These are phyloP conservation scores for Brienomyrus brachyistius DNA, from an alignment of 2,113 vertebrate genomes.

Conservation along the genomic window DNA sequence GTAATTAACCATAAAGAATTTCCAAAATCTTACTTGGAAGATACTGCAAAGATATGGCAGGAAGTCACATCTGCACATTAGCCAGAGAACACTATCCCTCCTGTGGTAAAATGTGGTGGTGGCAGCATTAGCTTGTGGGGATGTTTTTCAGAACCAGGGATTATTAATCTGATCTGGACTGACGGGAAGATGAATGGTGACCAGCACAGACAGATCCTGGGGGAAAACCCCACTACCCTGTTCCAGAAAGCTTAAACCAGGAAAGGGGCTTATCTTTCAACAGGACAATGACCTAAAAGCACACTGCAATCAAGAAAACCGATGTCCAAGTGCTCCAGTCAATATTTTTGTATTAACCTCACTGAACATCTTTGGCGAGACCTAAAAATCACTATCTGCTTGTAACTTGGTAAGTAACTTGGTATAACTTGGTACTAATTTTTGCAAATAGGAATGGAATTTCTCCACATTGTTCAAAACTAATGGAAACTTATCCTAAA, in stretches of 20 bases:
- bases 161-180: neutral
- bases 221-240: neutral
- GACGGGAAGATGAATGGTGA: neutral
- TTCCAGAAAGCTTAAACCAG: neutral
- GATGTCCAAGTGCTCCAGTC: neutral
- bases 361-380: neutral
- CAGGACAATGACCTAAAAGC: neutral
- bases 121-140: neutral
- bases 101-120: neutral
- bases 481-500: neutral
- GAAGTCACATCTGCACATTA: neutral
- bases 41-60: neutral
- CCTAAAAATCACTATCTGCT: neutral
- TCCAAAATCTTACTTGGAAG: neutral
- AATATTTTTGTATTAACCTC: neutral
- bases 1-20: neutral
- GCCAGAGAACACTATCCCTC: neutral
- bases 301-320: neutral
- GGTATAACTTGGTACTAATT: neutral
- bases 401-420: neutral
- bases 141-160: neutral
- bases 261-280: neutral
- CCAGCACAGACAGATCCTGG: neutral
- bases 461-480: neutral
- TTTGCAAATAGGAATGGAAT: neutral